Conservation (phyloP, 2,113 vertebrate genomes). For the Rhabdomys dilectus region DNA sequence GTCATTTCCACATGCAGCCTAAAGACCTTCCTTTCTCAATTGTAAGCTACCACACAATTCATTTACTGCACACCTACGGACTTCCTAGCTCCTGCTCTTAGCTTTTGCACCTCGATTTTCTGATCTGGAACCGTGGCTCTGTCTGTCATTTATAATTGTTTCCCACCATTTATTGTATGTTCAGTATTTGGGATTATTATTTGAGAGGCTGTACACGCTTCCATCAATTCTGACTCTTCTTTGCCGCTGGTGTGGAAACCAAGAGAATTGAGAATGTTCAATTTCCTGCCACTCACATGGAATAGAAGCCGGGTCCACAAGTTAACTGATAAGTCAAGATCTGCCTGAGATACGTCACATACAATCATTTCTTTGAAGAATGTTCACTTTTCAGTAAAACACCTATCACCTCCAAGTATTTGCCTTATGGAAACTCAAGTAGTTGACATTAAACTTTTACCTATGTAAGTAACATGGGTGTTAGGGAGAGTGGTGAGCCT, state of each 20-base stretch:
- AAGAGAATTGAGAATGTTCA: background rate
- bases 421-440: background rate
- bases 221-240: background rate
- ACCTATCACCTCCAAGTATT: background rate
- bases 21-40: background rate
- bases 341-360: background rate
- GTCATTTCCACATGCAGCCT: background rate
- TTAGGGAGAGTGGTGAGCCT: background rate
- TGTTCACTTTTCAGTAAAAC: background rate
- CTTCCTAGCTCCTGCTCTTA: background rate
- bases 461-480: too few species aligned
- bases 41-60: fast-evolving
- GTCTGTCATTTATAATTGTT: background rate
- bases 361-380: background rate
- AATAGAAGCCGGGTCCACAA: background rate
- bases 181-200: background rate
- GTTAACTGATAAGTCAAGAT: background rate
- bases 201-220: background rate
- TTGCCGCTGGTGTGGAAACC: background rate
- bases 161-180: background rate
- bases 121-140: background rate
- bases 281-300: background rate
- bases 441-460: background rate
- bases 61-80: background rate
- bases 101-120: background rate